Conservation (phyloP, 2,888 invertebrate genomes). For the Nebria salina region DNA sequence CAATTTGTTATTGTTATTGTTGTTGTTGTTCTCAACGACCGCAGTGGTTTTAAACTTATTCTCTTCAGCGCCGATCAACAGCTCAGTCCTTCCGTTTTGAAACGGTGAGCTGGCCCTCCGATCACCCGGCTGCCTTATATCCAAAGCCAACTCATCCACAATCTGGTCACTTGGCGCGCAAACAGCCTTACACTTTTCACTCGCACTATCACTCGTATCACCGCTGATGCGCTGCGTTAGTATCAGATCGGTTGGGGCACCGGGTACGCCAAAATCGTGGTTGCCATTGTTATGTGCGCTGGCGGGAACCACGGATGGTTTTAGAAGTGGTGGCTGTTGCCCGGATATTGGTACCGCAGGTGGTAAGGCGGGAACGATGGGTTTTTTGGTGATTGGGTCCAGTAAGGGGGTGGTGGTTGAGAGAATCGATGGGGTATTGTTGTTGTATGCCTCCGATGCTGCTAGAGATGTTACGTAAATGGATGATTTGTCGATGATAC, state of each 20-base stretch:
- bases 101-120: conserved; percentile 68
- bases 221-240: conserved; percentile 33
- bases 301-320: conserved; percentile 9
- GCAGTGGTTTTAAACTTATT: conserved; percentile 71
- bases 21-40: conserved; percentile 68
- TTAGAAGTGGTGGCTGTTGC: conserved; percentile 31
- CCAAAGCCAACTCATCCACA: conserved; percentile 19
- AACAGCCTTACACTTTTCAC: conserved; percentile 22
- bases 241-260: conserved; percentile 30
- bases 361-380: conserved; percentile 18
- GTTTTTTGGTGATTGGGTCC: background rate
- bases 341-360: conserved; percentile 10
- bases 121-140: conserved; percentile 51
- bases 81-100: conserved; percentile 79
- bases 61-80: conserved; percentile 74
- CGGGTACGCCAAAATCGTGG: background rate
- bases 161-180: conserved; percentile 53
- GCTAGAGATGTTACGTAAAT: conserved; percentile 84
- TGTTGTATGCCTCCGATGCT: conserved; percentile 65
- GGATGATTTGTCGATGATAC: conserved; percentile 82
- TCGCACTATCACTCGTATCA: conserved; percentile 39
- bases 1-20: conserved; percentile 61
- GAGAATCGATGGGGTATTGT: conserved; percentile 61
- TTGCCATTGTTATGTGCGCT: conserved; percentile 21
- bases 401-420: conserved; percentile 25